A percentile compares a stretch with the other conserved stretches of the same genome.
Evolutionary conservation across 2,888 invertebrate genomes (phyloP).

Genomic region (Drosophila recens): DNA sequence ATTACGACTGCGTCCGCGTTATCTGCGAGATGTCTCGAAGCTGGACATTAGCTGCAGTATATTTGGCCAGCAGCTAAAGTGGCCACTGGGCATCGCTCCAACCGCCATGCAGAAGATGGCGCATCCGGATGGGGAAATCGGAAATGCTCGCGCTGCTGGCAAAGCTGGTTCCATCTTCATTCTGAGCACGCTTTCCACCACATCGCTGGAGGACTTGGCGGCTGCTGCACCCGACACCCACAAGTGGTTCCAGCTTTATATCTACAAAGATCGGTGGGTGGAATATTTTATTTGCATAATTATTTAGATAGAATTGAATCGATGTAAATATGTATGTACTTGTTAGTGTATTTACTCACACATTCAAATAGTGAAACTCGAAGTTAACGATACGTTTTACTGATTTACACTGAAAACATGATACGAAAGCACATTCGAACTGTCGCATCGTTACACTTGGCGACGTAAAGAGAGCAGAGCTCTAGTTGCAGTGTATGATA

Average conservation of each 20-base stretch:
- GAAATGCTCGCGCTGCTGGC: constrained; percentile 93
- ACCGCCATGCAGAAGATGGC: constrained; percentile 97
- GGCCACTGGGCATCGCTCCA: constrained; percentile 94
- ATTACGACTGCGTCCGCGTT: constrained; percentile 91
- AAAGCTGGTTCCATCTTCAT: constrained; percentile 91
- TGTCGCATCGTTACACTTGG: too few relatives aligned
- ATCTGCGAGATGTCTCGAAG: constrained; percentile 90
- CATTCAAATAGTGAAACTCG: too few relatives aligned
- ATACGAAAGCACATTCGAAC: too few relatives aligned
- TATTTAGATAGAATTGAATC: too few relatives aligned
- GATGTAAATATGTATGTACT: too few relatives aligned
- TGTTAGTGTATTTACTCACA: too few relatives aligned
- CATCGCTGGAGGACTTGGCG: constrained; percentile 95
- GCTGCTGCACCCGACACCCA: constrained; percentile 90
- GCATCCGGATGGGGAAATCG: constrained; percentile 94
- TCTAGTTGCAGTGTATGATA: too few relatives aligned
- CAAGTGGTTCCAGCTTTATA: constrained; percentile 98
- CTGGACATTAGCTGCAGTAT: constrained; percentile 88
- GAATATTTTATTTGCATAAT: not conserved
- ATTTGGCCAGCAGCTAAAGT: constrained; percentile 88
- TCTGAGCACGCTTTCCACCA: constrained; percentile 94
- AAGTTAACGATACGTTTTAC: too few relatives aligned
- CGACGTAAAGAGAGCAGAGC: too few relatives aligned
- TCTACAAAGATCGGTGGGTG: constrained; percentile 91
- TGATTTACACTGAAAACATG: too few relatives aligned